Conservation (phyloP, 2,888 invertebrate genomes). For the Caenorhabditis sp. region DNA sequence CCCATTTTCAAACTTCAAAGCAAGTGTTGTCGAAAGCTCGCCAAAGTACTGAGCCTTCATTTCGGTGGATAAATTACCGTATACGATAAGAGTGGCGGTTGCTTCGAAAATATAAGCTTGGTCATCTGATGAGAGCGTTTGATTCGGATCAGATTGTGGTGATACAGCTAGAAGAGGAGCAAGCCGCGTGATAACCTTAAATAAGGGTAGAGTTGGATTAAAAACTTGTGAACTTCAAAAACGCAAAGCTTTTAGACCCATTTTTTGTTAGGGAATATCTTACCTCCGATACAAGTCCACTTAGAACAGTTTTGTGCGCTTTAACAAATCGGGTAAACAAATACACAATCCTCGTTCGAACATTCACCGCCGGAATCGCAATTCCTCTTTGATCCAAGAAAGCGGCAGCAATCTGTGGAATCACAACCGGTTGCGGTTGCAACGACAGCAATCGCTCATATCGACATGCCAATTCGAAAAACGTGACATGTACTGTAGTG, state of each 20-base stretch:
- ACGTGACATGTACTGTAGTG: conserved; percentile 40
- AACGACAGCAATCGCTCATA: conserved; percentile 45
- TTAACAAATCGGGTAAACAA: conserved; percentile 76
- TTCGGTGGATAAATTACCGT: conserved; percentile 73
- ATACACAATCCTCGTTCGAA: conserved; percentile 75
- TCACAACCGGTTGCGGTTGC: conserved; percentile 27
- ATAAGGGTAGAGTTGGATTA: no score
- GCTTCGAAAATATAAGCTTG: conserved; percentile 77
- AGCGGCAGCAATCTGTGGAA: conserved; percentile 44
- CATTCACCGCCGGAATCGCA: conserved; percentile 62
- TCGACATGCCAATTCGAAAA: conserved; percentile 49
- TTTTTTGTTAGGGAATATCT: neutral
- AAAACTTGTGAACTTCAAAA: no score
- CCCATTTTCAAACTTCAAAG: conserved; percentile 47
- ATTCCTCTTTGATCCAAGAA: conserved; percentile 54
- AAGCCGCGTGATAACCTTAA: conserved; percentile 73
- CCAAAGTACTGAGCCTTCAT: conserved; percentile 56
- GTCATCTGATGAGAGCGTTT: conserved; percentile 74
- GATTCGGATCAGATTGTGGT: conserved; percentile 71
- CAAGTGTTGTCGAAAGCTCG: conserved; percentile 54
- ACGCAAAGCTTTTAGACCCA: neutral
- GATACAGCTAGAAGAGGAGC: conserved; percentile 74
- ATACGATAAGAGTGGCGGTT: conserved; percentile 75
- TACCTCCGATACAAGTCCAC: conserved; percentile 51
- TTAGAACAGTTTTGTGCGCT: conserved; percentile 73